A percentile compares a stretch with the other conserved stretches of the same genome.
Evolutionary conservation across 1,140 invertebrate genomes (phyloP).

Genomic region (Hyphantria cunea): DNA sequence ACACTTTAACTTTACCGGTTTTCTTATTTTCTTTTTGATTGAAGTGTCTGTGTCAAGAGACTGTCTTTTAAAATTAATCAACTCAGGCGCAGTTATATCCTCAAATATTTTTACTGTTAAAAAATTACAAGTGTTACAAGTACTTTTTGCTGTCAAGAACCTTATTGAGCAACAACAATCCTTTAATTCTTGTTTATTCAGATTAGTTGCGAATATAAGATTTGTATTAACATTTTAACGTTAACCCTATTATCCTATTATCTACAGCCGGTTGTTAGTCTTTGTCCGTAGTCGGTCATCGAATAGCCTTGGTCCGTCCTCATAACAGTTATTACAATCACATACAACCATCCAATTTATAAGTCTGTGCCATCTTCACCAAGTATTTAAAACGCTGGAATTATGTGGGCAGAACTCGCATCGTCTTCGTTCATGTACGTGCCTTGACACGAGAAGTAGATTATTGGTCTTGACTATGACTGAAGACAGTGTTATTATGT

Average conservation of each 20-base stretch:
- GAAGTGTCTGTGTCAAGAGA: no score
- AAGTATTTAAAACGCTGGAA: conserved; percentile 53
- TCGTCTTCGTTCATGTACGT: conserved; percentile 59
- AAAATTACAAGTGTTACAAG: no score
- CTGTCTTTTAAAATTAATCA: no score
- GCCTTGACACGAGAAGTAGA: conserved; percentile 64
- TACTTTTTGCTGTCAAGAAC: no score
- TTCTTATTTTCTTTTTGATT: no score
- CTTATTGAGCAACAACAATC: background rate
- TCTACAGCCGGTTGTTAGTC: conserved; percentile 7
- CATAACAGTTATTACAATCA: conserved; percentile 36
- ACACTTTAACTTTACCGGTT: no score
- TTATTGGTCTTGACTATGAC: conserved; percentile 56
- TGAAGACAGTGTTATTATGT: conserved; percentile 61
- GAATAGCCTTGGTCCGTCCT: conserved; percentile 36
- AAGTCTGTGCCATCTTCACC: conserved; percentile 15
- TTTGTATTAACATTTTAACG: conserved; percentile 13
- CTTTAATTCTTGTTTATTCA: background rate
- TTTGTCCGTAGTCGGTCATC: conserved; percentile 34
- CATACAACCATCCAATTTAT: conserved; percentile 33
- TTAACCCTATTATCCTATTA: conserved; percentile 15
- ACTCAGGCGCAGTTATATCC: no score
- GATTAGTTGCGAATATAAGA: conserved; percentile 1
- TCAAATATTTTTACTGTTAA: no score
- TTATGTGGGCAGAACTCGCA: conserved; percentile 62